Evolutionary conservation across 2,113 vertebrate genomes (phyloP).

Genomic region (Shinisaurus crocodilurus): DNA sequence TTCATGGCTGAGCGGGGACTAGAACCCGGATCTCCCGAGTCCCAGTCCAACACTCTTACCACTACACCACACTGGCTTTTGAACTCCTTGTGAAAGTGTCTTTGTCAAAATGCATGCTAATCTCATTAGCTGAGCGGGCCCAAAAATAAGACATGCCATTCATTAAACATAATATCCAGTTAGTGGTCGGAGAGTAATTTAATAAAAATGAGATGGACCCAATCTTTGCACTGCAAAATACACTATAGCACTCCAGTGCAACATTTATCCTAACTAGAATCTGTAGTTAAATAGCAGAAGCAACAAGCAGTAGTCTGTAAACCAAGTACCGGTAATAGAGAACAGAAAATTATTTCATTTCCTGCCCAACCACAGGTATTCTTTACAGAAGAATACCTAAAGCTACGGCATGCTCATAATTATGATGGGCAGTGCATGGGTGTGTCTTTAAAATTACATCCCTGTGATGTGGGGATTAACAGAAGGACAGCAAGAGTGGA

Average conservation of each 20-base stretch:
- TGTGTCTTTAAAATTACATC: too few relatives aligned
- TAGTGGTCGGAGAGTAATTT: constrained; percentile 70
- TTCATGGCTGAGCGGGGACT: too few relatives aligned
- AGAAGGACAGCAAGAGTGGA: too few relatives aligned
- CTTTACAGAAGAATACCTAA: neutral
- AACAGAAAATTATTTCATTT: constrained; percentile 44
- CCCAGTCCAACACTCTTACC: too few relatives aligned
- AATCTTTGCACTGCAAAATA: constrained; percentile 61
- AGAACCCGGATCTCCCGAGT: too few relatives aligned
- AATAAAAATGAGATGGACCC: constrained; percentile 69
- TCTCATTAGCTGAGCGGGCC: constrained; percentile 77
- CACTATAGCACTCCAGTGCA: constrained; percentile 48
- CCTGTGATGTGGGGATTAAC: too few relatives aligned
- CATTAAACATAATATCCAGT: constrained; percentile 76
- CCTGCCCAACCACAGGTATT: neutral
- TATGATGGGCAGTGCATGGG: neutral
- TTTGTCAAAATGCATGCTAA: constrained; percentile 79
- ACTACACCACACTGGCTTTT: too few relatives aligned
- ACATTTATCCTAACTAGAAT: constrained; percentile 60
- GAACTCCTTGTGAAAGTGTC: constrained; percentile 69
- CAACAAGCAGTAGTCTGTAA: constrained; percentile 53
- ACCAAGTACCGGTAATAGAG: constrained; percentile 30
- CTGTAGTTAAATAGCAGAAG: constrained; percentile 61
- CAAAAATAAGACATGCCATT: constrained; percentile 80
- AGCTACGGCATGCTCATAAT: neutral